Evolutionary conservation across 2,888 invertebrate species (phyloP).

Genomic region (Archips xylosteana): DNA sequence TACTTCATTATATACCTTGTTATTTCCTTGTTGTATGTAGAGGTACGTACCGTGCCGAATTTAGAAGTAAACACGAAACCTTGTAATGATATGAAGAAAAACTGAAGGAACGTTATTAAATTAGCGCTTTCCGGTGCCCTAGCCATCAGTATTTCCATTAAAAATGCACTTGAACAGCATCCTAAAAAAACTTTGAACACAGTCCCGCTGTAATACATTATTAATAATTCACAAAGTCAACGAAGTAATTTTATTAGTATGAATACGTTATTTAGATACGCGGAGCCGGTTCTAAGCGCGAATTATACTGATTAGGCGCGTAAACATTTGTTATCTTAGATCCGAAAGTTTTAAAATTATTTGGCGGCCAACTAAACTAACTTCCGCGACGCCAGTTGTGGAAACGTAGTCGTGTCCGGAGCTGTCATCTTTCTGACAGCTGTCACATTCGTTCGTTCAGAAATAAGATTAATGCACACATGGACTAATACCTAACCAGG

Average conservation of each 20-base stretch:
- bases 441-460: constrained; percentile 16
- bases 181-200: constrained; percentile 67
- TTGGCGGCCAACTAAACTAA: neutral
- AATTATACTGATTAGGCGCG: neutral
- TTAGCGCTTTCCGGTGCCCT: constrained; percentile 69
- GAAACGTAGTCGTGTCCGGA: neutral
- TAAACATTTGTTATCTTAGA: constrained; percentile 19
- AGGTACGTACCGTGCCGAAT: constrained; percentile 67
- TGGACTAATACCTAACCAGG: too few relatives aligned
- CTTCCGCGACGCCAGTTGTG: constrained; percentile 7
- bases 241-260: neutral
- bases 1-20: neutral
- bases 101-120: constrained; percentile 77
- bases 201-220: constrained; percentile 62
- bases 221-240: constrained; percentile 26
- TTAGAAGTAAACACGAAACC: constrained; percentile 68
- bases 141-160: constrained; percentile 79
- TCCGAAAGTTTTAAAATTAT: constrained; percentile 2
- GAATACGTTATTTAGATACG: neutral
- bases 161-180: constrained; percentile 73
- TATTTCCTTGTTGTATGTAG: neutral
- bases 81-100: constrained; percentile 71
- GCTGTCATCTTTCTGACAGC: neutral
- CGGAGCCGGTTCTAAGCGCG: neutral
- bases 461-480: neutral